Evolutionary conservation across 2,888 invertebrate species (phyloP).

Genomic region (Lasioglossum oenotherae): DNA sequence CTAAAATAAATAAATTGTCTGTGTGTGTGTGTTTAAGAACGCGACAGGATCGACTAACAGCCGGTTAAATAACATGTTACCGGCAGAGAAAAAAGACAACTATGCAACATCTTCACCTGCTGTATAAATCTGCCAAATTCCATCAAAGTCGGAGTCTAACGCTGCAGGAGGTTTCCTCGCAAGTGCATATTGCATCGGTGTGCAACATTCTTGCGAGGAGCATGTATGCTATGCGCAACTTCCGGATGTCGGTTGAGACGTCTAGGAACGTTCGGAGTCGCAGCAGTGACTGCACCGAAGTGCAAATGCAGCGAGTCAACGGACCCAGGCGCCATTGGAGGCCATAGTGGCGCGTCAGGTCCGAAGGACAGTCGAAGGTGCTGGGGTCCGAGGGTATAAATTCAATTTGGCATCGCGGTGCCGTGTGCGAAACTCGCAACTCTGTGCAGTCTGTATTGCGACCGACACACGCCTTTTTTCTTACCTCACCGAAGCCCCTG

Average conservation of each 20-base stretch:
- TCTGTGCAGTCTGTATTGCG: constrained; percentile 6
- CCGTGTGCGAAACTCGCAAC: constrained; percentile 17
- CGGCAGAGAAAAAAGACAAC: not conserved
- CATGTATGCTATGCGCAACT: not conserved
- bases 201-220: not conserved
- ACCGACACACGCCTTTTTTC: not conserved
- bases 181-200: not conserved
- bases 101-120: not conserved
- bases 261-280: not conserved
- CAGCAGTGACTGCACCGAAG: not conserved
- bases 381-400: constrained; percentile 58
- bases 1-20: not conserved
- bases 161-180: not conserved
- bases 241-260: not conserved
- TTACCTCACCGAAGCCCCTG: not conserved
- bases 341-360: constrained; percentile 17
- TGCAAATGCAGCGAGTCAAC: not conserved
- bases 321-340: not conserved
- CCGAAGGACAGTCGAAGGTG: constrained; percentile 54
- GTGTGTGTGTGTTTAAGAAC: not conserved
- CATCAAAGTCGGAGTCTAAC: not conserved
- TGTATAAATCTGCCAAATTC: not conserved
- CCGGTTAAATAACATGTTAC: not conserved
- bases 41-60: not conserved
- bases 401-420: constrained; percentile 52